These are phyloP conservation scores for Knipowitschia caucasica DNA, from an alignment of 2,797 vertebrate genomes.

Conservation along the genomic window DNA sequence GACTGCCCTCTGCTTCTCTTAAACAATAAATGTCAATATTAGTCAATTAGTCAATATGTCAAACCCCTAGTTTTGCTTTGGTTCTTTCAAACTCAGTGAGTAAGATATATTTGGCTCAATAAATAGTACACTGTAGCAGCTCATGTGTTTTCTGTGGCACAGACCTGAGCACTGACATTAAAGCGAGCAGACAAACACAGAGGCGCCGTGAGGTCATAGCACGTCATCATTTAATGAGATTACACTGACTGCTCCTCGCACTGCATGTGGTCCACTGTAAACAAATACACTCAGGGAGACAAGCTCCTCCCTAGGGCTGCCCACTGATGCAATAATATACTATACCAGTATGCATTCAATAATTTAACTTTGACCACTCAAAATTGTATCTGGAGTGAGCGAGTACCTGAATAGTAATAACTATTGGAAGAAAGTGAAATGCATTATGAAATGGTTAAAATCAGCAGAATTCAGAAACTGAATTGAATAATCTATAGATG, in stretches of 20 bases:
- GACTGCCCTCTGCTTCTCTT: neutral
- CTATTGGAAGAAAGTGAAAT: no score
- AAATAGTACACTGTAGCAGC: no score
- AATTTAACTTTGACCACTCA: no score
- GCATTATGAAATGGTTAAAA: no score
- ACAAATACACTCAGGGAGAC: conserved; percentile 6
- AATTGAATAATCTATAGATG: no score
- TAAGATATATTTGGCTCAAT: conserved; percentile 19
- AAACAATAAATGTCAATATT: neutral
- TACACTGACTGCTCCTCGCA: conserved; percentile 31
- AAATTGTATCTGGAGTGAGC: no score
- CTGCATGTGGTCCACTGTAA: conserved; percentile 17
- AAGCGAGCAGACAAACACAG: conserved; percentile 15
- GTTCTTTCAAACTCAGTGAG: conserved; percentile 11
- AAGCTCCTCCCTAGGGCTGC: neutral
- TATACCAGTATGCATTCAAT: neutral
- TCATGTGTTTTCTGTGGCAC: neutral
- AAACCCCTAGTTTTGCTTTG: neutral
- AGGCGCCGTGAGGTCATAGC: conserved; percentile 16
- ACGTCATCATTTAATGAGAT: conserved; percentile 46
- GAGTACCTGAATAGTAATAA: no score
- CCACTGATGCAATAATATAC: neutral
- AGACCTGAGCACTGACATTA: conserved; percentile 21
- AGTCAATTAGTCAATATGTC: neutral
- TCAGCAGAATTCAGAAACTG: no score